These are phyloP conservation scores for Julus scanicus DNA, from an alignment of 2,888 invertebrate species.

Conservation along the genomic window DNA sequence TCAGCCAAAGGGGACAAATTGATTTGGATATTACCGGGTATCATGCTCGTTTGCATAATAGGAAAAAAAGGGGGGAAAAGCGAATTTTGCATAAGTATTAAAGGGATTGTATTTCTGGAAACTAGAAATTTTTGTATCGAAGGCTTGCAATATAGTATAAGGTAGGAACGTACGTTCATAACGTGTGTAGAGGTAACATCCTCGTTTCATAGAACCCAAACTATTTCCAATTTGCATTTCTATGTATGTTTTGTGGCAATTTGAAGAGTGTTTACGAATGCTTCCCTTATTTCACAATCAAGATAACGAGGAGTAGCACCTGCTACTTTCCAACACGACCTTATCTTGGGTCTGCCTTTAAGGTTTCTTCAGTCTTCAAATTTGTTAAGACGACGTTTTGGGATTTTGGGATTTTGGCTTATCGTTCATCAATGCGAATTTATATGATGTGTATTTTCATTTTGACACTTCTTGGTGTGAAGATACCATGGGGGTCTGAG, in stretches of 20 bases:
- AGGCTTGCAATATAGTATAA: neutral
- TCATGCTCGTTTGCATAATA: slow-evolving; percentile 2
- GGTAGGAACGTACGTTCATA: neutral
- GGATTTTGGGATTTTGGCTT: slow-evolving; percentile 31
- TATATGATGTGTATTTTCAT: slow-evolving; percentile 12
- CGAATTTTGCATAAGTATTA: neutral
- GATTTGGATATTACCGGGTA: slow-evolving; percentile 11
- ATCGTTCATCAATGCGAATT: slow-evolving; percentile 37
- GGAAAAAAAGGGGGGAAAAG: neutral
- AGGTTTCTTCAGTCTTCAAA: neutral
- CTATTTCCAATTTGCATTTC: slow-evolving; percentile 15
- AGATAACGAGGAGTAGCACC: slow-evolving; percentile 23
- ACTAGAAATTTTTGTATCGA: neutral
- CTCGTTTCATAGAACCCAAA: neutral
- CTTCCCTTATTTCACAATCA: slow-evolving; percentile 22
- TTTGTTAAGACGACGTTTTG: slow-evolving; percentile 7
- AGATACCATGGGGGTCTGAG: neutral
- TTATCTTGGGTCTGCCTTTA: neutral
- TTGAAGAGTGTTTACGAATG: neutral
- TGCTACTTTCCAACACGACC: slow-evolving; percentile 21
- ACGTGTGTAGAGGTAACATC: neutral
- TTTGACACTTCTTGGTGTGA: neutral
- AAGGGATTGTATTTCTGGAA: neutral
- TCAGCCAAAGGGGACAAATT: slow-evolving; percentile 25
- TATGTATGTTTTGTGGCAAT: slow-evolving; percentile 5